Percentiles rank a stretch among this genome's conserved stretches.
phyloP scores from a whole-genome alignment of 2,888 invertebrate species.

The Acrobasis suavella region DNA sequence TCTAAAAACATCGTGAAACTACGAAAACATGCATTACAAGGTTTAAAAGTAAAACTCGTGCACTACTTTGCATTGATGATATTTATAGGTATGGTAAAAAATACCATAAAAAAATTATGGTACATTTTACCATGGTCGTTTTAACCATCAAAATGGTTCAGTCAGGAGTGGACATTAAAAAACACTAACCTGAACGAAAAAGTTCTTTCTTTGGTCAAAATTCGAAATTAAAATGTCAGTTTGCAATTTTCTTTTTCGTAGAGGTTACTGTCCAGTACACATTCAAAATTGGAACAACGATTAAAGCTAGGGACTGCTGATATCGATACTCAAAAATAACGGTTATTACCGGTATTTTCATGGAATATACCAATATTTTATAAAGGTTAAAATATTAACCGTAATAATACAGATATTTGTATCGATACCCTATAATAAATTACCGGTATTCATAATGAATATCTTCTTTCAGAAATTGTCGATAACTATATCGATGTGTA shows the following conservation, averaged over 20 bases:
- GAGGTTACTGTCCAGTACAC: slow-evolving; percentile 6
- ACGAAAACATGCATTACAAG: slow-evolving; percentile 25
- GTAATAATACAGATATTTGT: no score
- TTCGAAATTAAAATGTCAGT: not conserved
- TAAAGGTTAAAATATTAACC: no score
- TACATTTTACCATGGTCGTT: slow-evolving; percentile 18
- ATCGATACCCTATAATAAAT: no score
- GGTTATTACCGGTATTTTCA: no score
- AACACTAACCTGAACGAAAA: not conserved
- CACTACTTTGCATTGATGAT: slow-evolving; percentile 28
- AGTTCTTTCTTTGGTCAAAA: slow-evolving; percentile 4
- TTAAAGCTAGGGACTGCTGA: not conserved
- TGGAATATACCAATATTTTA: no score
- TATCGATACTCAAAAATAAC: no score
- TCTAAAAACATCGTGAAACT: not conserved
- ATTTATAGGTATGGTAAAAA: slow-evolving; percentile 14
- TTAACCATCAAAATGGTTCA: slow-evolving; percentile 20
- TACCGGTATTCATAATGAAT: no score
- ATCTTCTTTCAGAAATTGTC: no score
- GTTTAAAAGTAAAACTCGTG: slow-evolving; percentile 34
- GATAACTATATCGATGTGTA: no score
- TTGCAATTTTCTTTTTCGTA: not conserved
- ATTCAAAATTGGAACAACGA: not conserved
- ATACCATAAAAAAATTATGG: slow-evolving; percentile 19
- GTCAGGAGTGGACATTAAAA: slow-evolving; percentile 2